Percentiles rank a stretch among this genome's conserved stretches.
Evolutionary conservation across 35 echinoderm and acorn worm genomes (phyloP).

Genomic region (Nesometra sesokonis): DNA sequence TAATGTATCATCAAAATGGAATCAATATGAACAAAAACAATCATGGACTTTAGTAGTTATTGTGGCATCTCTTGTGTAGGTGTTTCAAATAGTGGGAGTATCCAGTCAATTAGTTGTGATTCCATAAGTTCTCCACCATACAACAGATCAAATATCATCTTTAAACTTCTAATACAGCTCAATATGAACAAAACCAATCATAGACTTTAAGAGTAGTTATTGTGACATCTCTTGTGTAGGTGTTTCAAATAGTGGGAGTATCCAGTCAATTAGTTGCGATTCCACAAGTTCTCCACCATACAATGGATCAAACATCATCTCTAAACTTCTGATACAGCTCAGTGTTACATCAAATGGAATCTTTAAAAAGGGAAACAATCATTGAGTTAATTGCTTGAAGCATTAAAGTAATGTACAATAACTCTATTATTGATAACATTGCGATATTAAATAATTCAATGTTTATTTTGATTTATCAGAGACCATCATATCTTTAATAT

Average conservation of each 20-base stretch:
- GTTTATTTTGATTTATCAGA: too few species aligned
- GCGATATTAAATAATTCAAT: background rate
- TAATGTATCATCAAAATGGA: too few species aligned
- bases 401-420: background rate
- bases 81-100: too few species aligned
- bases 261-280: slow-evolving; percentile 59
- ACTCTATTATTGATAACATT: background rate
- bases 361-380: slow-evolving; percentile 31
- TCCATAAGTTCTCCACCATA: slow-evolving; percentile 67
- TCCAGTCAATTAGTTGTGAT: too few species aligned
- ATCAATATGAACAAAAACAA: too few species aligned
- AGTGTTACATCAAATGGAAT: slow-evolving; percentile 87
- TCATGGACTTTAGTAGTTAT: too few species aligned
- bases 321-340: background rate
- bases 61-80: too few species aligned
- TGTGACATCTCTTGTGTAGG: background rate
- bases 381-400: background rate
- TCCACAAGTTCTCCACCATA: slow-evolving; percentile 58
- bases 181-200: too few species aligned
- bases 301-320: slow-evolving; percentile 85
- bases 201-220: background rate
- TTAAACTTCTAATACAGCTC: slow-evolving; percentile 62
- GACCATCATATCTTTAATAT: too few species aligned
- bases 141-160: slow-evolving; percentile 93
- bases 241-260: slow-evolving; percentile 32